Evolutionary conservation across 2,113 vertebrate species (phyloP).

Genomic region (Eudyptes chrysolophus): DNA sequence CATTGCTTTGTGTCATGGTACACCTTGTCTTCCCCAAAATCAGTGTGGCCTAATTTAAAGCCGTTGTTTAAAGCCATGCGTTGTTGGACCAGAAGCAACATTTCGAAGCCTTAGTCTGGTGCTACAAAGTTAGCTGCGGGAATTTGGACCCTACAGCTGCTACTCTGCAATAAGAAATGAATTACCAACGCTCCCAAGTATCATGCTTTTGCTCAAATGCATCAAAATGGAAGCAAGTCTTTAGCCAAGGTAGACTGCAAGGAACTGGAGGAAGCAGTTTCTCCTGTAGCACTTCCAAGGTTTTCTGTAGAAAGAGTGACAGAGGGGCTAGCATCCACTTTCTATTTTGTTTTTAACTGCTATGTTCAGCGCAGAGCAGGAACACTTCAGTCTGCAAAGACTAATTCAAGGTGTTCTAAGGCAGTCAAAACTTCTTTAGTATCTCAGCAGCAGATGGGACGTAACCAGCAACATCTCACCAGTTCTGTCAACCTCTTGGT

Average conservation of each 20-base stretch:
- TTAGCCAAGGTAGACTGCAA: background rate
- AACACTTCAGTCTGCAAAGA: background rate
- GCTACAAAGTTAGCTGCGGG: background rate
- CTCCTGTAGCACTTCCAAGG: background rate
- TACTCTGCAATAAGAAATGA: background rate
- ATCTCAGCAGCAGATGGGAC: background rate
- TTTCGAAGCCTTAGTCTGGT: background rate
- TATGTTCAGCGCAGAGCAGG: background rate
- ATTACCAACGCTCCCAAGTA: background rate
- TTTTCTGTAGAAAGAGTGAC: background rate
- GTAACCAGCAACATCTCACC: background rate
- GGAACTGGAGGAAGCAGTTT: background rate
- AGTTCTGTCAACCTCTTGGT: background rate
- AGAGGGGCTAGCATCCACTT: background rate
- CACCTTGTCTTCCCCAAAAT: background rate
- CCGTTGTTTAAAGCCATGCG: background rate
- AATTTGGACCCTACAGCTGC: background rate
- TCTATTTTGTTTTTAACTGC: background rate
- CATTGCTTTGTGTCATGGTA: background rate
- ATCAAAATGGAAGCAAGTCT: background rate
- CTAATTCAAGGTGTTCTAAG: background rate
- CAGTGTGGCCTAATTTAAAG: background rate
- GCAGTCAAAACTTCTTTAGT: background rate
- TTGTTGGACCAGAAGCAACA: background rate
- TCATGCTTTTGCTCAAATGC: background rate